Conservation (phyloP, 2,888 invertebrate genomes). For the Lasioglossum vierecki region DNA sequence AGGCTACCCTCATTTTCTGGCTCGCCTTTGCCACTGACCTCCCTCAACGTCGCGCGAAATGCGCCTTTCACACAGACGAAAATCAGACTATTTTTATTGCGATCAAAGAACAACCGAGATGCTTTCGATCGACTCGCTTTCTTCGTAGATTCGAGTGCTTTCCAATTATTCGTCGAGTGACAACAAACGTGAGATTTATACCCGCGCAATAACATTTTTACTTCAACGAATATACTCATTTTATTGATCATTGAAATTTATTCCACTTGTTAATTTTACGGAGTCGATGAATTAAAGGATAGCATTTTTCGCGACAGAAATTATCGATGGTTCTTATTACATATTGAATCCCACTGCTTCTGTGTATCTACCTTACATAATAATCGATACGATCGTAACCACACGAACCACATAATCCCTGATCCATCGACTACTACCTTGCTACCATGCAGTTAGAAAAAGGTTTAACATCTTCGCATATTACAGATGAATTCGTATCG, state of each 20-base stretch:
- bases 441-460: slow-evolving; percentile 20
- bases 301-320: slow-evolving; percentile 58
- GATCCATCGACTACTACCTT: slow-evolving; percentile 33
- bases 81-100: slow-evolving; percentile 60
- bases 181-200: not conserved
- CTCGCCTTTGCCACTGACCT: slow-evolving; percentile 76
- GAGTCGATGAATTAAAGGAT: slow-evolving; percentile 15
- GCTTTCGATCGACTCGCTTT: slow-evolving; percentile 22
- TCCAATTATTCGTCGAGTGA: not conserved
- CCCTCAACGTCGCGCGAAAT: slow-evolving; percentile 68
- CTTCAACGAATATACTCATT: not conserved
- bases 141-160: slow-evolving; percentile 9
- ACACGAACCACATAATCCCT: slow-evolving; percentile 46
- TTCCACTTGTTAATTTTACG: not conserved
- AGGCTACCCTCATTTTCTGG: slow-evolving; percentile 34
- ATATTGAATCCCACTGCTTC: slow-evolving; percentile 49
- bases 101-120: slow-evolving; percentile 45
- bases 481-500: not conserved
- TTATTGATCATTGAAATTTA: not conserved
- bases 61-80: slow-evolving; percentile 45
- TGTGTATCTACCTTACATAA: slow-evolving; percentile 56
- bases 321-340: slow-evolving; percentile 60
- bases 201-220: not conserved
- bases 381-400: slow-evolving; percentile 62
- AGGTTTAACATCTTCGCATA: slow-evolving; percentile 1